phyloP scores from a whole-genome alignment of 1,140 invertebrate genomes.

The Ruditapes philippinarum region DNA sequence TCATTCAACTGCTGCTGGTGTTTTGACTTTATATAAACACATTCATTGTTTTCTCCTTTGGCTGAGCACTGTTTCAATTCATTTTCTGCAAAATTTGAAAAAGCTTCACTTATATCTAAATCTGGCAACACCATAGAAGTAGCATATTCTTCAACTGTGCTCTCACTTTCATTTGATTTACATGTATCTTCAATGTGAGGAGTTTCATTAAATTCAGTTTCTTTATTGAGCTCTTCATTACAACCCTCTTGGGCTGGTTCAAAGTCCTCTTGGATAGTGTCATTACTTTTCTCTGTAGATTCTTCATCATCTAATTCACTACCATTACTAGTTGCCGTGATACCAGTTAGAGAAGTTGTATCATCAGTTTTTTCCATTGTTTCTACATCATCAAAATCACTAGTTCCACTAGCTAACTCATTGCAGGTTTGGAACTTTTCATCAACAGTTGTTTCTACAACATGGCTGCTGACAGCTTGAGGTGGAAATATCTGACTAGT shows the following conservation, averaged over 20 bases:
- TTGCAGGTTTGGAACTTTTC: not conserved
- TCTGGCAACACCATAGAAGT: not conserved
- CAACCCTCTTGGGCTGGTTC: not conserved
- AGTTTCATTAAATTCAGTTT: not conserved
- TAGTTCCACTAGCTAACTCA: not conserved
- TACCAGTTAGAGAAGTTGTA: no score
- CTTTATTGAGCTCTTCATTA: not conserved
- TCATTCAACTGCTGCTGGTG: not conserved
- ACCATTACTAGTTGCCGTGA: no score
- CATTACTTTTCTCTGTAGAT: not conserved
- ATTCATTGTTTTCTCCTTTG: not conserved
- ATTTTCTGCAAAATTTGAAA: no score
- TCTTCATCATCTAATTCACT: not conserved
- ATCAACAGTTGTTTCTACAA: not conserved
- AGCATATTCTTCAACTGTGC: not conserved
- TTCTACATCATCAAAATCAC: not conserved
- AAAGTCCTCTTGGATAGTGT: not conserved
- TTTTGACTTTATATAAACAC: not conserved
- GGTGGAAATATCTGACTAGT: no score
- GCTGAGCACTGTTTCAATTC: not conserved
- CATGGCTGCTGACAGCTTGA: no score
- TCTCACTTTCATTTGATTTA: not conserved
- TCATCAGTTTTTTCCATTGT: not conserved
- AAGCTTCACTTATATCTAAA: not conserved
- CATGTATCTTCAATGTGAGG: not conserved